Percentiles rank a stretch among this genome's conserved stretches.
Evolutionary conservation across 2,888 invertebrate species (phyloP).

Genomic region (Idaea dimidiata): DNA sequence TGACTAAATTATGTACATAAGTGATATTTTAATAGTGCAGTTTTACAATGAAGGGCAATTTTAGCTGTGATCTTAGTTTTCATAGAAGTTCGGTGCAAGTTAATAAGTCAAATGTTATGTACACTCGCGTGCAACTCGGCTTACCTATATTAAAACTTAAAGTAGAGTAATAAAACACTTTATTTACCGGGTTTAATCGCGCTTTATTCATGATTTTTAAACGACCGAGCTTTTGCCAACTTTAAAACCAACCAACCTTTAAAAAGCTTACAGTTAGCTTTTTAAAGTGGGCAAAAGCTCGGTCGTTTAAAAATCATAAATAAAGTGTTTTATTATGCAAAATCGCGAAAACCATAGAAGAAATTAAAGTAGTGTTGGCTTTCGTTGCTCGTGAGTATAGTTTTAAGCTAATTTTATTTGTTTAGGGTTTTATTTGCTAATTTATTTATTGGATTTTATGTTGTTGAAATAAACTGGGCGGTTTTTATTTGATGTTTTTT

Average conservation of each 20-base stretch:
- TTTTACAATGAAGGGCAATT: background rate
- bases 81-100: background rate
- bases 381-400: background rate
- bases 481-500: constrained; percentile 19
- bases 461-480: constrained; percentile 41
- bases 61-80: background rate
- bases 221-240: too few species aligned
- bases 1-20: background rate
- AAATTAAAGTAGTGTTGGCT: too few species aligned
- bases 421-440: constrained; percentile 31
- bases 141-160: background rate
- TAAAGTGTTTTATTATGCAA: too few species aligned
- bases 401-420: background rate
- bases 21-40: too few species aligned
- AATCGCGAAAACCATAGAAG: too few species aligned
- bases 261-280: too few species aligned
- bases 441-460: constrained; percentile 43
- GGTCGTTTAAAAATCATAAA: too few species aligned
- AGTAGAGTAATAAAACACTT: too few species aligned
- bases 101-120: background rate
- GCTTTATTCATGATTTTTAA: too few species aligned
- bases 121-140: background rate
- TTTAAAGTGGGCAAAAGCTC: too few species aligned
- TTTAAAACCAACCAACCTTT: too few species aligned
- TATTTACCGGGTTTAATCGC: too few species aligned